phyloP scores from a whole-genome alignment of 2,888 invertebrate species.

The Glaucopsyche alexis region DNA sequence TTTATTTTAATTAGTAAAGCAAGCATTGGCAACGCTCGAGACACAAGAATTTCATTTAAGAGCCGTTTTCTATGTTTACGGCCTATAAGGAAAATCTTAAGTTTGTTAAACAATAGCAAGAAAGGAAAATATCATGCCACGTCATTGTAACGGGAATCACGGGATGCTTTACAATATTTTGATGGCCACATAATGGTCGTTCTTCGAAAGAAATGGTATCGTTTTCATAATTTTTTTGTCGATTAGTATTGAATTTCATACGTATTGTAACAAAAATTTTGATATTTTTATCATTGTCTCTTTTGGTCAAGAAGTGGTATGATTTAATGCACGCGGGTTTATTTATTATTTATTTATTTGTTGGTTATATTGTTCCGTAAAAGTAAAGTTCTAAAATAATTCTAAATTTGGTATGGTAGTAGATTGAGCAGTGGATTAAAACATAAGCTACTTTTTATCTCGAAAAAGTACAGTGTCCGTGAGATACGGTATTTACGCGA shows the following conservation, averaged over 20 bases:
- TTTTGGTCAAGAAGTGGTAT: too few species aligned
- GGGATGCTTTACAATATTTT: not conserved
- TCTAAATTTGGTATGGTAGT: too few species aligned
- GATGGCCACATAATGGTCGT: not conserved
- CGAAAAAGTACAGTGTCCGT: too few species aligned
- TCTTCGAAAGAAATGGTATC: not conserved
- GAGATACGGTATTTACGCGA: too few species aligned
- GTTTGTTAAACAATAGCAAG: not conserved
- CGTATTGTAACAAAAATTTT: not conserved
- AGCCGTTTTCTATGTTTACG: slow-evolving; percentile 5
- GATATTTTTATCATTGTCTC: not conserved
- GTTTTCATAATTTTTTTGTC: not conserved
- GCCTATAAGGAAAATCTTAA: slow-evolving; percentile 14
- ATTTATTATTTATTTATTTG: too few species aligned
- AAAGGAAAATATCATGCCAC: not conserved
- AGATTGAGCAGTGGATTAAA: too few species aligned
- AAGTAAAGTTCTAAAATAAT: too few species aligned
- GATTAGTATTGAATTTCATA: not conserved
- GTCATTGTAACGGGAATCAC: not conserved
- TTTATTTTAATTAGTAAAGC: not conserved
- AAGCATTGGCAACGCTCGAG: not conserved
- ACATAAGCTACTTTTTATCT: too few species aligned
- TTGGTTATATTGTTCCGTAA: not conserved
- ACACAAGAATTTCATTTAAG: slow-evolving; percentile 18
- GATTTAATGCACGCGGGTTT: too few species aligned